Conservation (phyloP, 92 coral and sea anemone species). For the Epizoanthus stellaris region DNA sequence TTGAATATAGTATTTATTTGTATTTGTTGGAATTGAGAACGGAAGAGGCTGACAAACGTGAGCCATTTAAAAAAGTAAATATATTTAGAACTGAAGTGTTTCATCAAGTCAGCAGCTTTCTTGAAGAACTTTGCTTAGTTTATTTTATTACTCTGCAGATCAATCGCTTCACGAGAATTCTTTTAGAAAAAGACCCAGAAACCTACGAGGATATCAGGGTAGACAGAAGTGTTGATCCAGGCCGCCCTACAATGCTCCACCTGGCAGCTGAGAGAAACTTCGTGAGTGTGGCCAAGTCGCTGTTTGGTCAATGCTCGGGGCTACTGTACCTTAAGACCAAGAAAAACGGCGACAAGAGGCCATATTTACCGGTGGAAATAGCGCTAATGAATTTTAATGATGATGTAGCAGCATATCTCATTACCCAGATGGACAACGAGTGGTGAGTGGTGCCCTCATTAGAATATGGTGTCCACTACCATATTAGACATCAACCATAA, state of each 20-base stretch:
- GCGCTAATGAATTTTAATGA: conserved; percentile 64
- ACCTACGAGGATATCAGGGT: conserved; percentile 79
- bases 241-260: conserved; percentile 71
- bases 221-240: conserved; percentile 51
- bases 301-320: conserved; percentile 74
- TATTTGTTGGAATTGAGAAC: too few relatives aligned
- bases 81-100: not conserved
- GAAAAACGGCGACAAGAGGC: conserved; percentile 56
- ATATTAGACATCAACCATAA: too few relatives aligned
- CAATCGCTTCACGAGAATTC: conserved; percentile 69
- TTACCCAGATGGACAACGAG: conserved; percentile 73
- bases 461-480: not conserved
- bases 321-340: conserved; percentile 71
- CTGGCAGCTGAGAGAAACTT: conserved; percentile 79
- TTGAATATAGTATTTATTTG: too few relatives aligned
- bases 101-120: too few relatives aligned
- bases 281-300: conserved; percentile 69
- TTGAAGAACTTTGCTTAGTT: not conserved
- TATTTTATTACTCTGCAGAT: conserved; percentile 45
- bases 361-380: conserved; percentile 67
- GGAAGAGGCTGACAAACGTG: too few relatives aligned
- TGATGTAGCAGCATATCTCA: conserved; percentile 69
- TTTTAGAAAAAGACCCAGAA: conserved; percentile 72
- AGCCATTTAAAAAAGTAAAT: too few relatives aligned
- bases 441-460: conserved; percentile 45